Evolutionary conservation across 2,113 vertebrate species (phyloP).

Genomic region (Zonotrichia leucophrys): DNA sequence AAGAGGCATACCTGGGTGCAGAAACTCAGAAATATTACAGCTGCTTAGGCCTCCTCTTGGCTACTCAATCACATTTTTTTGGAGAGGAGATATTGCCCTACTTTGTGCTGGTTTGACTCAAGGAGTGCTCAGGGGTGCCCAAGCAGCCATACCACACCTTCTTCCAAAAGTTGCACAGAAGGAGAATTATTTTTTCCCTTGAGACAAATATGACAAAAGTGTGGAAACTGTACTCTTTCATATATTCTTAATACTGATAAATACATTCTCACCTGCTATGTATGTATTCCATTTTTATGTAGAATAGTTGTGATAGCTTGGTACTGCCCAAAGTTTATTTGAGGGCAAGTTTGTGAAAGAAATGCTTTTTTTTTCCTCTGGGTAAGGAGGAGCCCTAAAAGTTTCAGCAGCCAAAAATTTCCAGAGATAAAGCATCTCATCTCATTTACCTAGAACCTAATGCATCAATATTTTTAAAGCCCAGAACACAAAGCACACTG

Average conservation of each 20-base stretch:
- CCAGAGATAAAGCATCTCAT: neutral
- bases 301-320: neutral
- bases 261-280: neutral
- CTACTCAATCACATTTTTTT: neutral
- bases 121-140: neutral
- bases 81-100: neutral
- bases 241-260: neutral
- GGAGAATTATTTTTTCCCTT: neutral
- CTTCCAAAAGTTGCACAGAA: neutral
- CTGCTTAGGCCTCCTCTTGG: neutral
- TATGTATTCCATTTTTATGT: neutral
- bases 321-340: neutral
- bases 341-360: neutral
- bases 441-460: neutral
- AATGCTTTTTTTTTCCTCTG: neutral
- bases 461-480: neutral
- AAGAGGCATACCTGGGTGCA: neutral
- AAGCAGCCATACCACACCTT: rapidly evolving
- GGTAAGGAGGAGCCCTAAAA: neutral
- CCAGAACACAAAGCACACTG: neutral
- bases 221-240: neutral
- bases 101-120: neutral
- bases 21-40: neutral
- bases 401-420: neutral
- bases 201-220: neutral